These are phyloP conservation scores for Nannospalax galili DNA, from an alignment of 2,113 vertebrate genomes.

Conservation along the genomic window DNA sequence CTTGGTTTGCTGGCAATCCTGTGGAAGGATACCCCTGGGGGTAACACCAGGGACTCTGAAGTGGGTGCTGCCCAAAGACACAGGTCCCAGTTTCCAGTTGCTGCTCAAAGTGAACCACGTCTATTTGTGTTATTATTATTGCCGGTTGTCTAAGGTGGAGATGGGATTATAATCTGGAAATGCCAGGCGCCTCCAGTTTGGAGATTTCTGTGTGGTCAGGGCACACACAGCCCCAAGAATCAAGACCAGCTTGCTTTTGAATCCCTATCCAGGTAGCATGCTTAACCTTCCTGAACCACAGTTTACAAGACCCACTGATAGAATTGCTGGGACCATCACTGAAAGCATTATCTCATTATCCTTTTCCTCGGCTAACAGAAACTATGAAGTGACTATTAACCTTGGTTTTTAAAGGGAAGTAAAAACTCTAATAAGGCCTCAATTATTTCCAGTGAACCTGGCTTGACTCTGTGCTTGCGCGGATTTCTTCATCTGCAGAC, in stretches of 20 bases:
- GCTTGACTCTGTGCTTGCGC: not conserved
- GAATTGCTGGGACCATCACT: not conserved
- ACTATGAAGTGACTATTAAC: not conserved
- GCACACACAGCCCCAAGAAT: not conserved
- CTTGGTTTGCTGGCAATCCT: fast-evolving
- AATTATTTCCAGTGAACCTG: not conserved
- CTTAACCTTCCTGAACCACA: not conserved
- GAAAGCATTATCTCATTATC: not conserved
- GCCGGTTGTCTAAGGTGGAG: not conserved
- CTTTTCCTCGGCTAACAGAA: not conserved
- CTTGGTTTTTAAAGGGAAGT: not conserved
- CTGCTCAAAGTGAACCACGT: too few relatives aligned
- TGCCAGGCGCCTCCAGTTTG: fast-evolving
- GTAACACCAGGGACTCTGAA: not conserved
- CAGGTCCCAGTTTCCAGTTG: not conserved
- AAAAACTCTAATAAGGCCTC: not conserved
- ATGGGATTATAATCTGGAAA: not conserved
- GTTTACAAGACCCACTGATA: not conserved
- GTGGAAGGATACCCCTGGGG: not conserved
- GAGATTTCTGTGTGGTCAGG: not conserved
- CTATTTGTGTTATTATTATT: not conserved
- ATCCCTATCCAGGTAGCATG: not conserved
- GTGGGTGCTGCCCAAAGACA: not conserved
- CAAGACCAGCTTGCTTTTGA: not conserved
- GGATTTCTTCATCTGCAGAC: not conserved